Evolutionary conservation across 2,888 invertebrate species (phyloP), one percentile per base, ranked within the genome.

Genomic region (Amiota mariae): DNA sequence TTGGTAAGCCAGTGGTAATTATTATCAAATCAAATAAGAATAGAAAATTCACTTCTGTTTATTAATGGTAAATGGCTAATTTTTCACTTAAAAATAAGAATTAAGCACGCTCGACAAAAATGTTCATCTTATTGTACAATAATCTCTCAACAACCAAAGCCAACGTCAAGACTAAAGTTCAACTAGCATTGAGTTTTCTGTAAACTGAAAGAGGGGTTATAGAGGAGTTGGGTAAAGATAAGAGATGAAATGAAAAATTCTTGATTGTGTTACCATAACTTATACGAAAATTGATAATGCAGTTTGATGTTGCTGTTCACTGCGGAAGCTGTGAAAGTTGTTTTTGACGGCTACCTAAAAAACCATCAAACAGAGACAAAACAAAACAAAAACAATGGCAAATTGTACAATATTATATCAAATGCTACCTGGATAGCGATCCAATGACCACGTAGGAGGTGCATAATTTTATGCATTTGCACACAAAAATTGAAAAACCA

Each of bases 201-300:
- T 24, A 24, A 2, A 24, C 24, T 24, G 24, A 24, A 24, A 24
- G 24, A 3, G 24, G 24, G 24, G 24, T 36, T 36, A 36, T 36
- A 36, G 36, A 36, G 2, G 8, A 18, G 12, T 3, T 51, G 54
- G 13, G 20, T 4, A 9, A 18, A 15, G 57, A 0, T 18, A 8
- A 57, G 13, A 57, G 15, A 57, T n/a, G 18, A 57, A 24, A 57
- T 2, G 56, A 15, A 57, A 57, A 18, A 57, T 57, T 6, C 1
- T 57, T 13, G 10, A 59, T 51, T 51, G 51, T 68, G 82, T 85
- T 87, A 87, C 88, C 87, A 85, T 86, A 83, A 81, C 88, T 87
- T 87, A 88, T 84, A 85, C 82, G 85, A 82, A 87, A 87, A 88
- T 87, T 83, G 84, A 80, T 87, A 84, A 83, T 84, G 81, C 81